Conservation (phyloP, 2,888 invertebrate species). For the Hydraecia micacea region DNA sequence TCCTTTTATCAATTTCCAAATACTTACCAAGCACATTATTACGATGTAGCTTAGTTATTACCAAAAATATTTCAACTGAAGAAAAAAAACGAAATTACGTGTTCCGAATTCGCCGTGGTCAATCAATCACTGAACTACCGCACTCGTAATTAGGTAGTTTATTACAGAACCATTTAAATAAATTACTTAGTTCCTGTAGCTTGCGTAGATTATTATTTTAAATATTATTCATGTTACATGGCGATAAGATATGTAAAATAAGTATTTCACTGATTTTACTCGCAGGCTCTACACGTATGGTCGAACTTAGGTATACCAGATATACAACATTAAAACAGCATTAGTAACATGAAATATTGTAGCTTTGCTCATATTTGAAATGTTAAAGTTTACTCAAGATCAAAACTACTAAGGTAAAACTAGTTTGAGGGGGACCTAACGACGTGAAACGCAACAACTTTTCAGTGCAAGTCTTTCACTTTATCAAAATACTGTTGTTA, state of each 20-base stretch:
- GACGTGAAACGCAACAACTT: conserved; percentile 17
- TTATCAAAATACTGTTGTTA: conserved; percentile 54
- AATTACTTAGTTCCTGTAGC: conserved; percentile 52
- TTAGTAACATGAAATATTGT: not conserved
- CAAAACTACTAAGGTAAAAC: conserved; percentile 22
- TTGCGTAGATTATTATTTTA: conserved; percentile 26
- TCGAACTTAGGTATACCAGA: not conserved
- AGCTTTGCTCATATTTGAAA: conserved; percentile 18
- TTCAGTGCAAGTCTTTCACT: conserved; percentile 38
- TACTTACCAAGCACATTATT: conserved; percentile 45
- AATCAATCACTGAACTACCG: conserved; percentile 58
- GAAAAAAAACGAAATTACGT: conserved; percentile 41
- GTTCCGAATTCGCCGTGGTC: conserved; percentile 48
- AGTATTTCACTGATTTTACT: not conserved
- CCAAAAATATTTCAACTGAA: conserved; percentile 29
- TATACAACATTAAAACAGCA: conserved; percentile 10
- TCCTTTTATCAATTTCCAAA: conserved; percentile 45
- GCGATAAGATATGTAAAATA: not conserved
- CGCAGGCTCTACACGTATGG: not conserved
- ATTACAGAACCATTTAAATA: conserved; percentile 49
- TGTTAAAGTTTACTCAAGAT: conserved; percentile 14
- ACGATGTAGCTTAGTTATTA: conserved; percentile 28
- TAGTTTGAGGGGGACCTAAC: conserved; percentile 24
- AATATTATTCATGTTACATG: conserved; percentile 33
- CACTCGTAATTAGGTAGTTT: conserved; percentile 52